Evolutionary conservation across 2,797 vertebrate genomes (phyloP).

Genomic region (Gadopsis bispinosus): DNA sequence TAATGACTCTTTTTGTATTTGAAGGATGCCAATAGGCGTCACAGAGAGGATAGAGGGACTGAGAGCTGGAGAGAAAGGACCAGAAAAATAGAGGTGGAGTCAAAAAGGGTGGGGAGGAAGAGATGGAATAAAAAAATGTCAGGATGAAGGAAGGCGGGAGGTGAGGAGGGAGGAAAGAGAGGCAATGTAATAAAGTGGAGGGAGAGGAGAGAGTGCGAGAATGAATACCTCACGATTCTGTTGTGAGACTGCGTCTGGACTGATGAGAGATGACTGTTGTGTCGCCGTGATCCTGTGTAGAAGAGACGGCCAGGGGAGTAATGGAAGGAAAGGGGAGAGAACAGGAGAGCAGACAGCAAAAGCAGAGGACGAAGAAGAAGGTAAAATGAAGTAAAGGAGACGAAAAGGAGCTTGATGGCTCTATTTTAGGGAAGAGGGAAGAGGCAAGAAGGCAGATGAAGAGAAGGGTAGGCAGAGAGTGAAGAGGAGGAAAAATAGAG

Average conservation of each 20-base stretch:
- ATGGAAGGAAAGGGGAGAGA: conserved; percentile 8
- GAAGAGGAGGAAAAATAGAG: conserved; percentile 43
- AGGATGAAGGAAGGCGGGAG: conserved; percentile 11
- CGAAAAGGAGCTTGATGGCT: conserved; percentile 32
- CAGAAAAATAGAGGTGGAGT: conserved; percentile 42
- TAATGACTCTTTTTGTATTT: conserved; percentile 42
- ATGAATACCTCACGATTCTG: conserved; percentile 28
- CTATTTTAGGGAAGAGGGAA: conserved; percentile 28
- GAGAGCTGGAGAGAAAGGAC: conserved; percentile 20
- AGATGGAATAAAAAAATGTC: not conserved
- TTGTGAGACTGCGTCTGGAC: conserved; percentile 25
- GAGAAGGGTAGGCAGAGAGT: conserved; percentile 33
- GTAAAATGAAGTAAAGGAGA: conserved; percentile 5
- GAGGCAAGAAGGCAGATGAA: conserved; percentile 37
- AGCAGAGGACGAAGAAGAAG: conserved; percentile 28
- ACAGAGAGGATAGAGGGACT: conserved; percentile 1
- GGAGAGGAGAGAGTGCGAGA: not conserved
- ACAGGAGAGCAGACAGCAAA: conserved; percentile 10
- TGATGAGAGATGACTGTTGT: conserved; percentile 59
- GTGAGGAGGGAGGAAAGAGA: not conserved
- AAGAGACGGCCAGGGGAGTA: conserved; percentile 43
- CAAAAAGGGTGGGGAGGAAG: conserved; percentile 18
- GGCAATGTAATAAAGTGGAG: conserved; percentile 1
- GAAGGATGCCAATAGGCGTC: conserved; percentile 12
- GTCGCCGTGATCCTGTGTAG: conserved; percentile 52